Evolutionary conservation across 2,113 vertebrate genomes (phyloP), one percentile per base, ranked within the genome.

Genomic region (Chaenocephalus aceratus): DNA sequence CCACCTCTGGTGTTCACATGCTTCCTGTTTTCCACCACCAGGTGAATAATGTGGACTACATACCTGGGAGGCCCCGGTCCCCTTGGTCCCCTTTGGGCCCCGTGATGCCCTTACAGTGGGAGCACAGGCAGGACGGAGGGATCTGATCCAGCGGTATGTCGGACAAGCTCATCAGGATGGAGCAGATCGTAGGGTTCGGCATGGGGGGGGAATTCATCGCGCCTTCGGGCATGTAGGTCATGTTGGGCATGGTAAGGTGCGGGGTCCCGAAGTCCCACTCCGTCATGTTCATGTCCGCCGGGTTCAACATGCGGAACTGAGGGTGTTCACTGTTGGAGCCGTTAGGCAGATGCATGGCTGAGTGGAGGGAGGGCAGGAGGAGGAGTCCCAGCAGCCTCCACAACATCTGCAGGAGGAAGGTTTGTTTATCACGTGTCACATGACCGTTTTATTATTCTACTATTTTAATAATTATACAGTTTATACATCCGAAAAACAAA

Each of bases 41-140:
- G n/a, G 15, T 30, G 1, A 23, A 21, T 8, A 36, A 51, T 49
- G 10, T 34, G 14, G 26, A 66, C 3, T 5, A 63, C 61, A 0
- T 82, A 90, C 95, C 95, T 93, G 89, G 77, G 13, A 58, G 80
- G 26, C 95, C 94, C 30, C 80, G 57, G 82, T 91, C 90, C 63
- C 95, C 94, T 0, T 13, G 63, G 48, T 94, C 91, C 30, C 94
- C 95, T 81, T 95, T 95, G 72, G 82, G 84, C 6, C 91, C 93
- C 5, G 10, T 3, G 0, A 75, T 88, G 21, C 85, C 86, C 66
- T 92, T 92, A 63, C 94, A 96, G 62, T 75, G 83, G 0, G 80
- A 71, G 51, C 94, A 95, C 34, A 94, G 49, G 76, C 94, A 95
- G 81, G 85, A 91, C 63, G 88, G 86, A 1, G 95, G 93, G 13